Conservation (phyloP, 2,113 vertebrate species). For the Chaetops frenatus region DNA sequence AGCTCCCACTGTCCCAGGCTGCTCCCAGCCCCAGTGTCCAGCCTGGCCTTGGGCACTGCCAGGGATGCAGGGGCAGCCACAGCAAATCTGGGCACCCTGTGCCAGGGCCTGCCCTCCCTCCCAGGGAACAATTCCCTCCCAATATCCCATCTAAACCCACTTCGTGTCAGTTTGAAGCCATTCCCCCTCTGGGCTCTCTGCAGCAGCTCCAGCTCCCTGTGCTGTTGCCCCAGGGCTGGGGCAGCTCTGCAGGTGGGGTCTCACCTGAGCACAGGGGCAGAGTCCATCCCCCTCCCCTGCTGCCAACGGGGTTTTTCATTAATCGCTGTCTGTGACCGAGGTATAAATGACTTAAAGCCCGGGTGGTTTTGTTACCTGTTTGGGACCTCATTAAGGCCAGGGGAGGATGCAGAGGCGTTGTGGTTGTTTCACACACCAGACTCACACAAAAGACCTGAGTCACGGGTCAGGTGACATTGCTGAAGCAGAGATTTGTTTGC, state of each 20-base stretch:
- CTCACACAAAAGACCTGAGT: background rate
- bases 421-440: background rate
- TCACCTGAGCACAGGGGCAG: background rate
- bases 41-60: background rate
- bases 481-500: background rate
- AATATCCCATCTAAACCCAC: fast-evolving
- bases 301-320: background rate
- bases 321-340: background rate
- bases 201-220: background rate
- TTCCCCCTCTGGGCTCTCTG: background rate
- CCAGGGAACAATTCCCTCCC: fast-evolving
- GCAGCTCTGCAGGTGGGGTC: background rate
- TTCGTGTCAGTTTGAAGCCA: background rate
- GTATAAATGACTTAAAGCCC: background rate
- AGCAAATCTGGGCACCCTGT: background rate
- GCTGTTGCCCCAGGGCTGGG: background rate
- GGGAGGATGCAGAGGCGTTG: background rate
- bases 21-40: background rate
- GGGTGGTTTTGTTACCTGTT: background rate
- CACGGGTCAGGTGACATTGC: background rate
- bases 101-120: background rate
- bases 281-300: too few species aligned
- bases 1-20: background rate
- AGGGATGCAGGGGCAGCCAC: background rate
- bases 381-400: background rate